Evolutionary conservation across 2,113 vertebrate genomes (phyloP).

Genomic region (Etia nguti): DNA sequence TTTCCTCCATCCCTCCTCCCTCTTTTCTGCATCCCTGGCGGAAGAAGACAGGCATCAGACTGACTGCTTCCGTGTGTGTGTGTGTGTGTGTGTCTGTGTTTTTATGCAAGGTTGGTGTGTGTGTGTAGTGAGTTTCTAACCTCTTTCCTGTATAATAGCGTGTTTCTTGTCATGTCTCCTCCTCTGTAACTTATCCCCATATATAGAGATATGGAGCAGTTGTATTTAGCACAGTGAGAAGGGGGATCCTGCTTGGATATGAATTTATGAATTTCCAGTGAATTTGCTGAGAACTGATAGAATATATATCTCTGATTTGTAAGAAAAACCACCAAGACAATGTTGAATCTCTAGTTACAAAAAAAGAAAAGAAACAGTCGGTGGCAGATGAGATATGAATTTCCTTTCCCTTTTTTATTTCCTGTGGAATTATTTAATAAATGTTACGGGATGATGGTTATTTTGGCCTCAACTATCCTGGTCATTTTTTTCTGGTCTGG

Average conservation of each 20-base stretch:
- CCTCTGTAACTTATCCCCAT: not conserved
- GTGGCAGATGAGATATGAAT: not conserved
- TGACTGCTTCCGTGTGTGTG: conserved; percentile 11
- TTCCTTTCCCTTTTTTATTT: not conserved
- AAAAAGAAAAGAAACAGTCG: not conserved
- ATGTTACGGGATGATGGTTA: not conserved
- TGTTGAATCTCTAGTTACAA: not conserved
- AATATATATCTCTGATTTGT: not conserved
- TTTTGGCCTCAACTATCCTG: not conserved
- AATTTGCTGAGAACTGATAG: not conserved
- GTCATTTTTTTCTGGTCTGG: not conserved
- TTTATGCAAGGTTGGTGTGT: not conserved
- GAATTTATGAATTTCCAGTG: not conserved
- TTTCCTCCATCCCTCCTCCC: not conserved
- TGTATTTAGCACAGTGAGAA: not conserved
- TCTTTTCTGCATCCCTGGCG: conserved; percentile 21
- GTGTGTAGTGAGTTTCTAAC: conserved; percentile 1
- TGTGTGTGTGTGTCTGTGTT: not conserved
- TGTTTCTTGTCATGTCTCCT: conserved; percentile 15
- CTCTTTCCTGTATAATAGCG: conserved; percentile 17
- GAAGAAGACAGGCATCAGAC: conserved; percentile 55
- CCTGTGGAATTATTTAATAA: not conserved
- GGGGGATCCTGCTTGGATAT: not conserved
- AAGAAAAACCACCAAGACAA: not conserved
- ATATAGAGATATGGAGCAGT: not conserved